Evolutionary conservation across 2,113 vertebrate genomes (phyloP), one percentile per base, ranked within the genome.

Genomic region (Nipponia nippon): DNA sequence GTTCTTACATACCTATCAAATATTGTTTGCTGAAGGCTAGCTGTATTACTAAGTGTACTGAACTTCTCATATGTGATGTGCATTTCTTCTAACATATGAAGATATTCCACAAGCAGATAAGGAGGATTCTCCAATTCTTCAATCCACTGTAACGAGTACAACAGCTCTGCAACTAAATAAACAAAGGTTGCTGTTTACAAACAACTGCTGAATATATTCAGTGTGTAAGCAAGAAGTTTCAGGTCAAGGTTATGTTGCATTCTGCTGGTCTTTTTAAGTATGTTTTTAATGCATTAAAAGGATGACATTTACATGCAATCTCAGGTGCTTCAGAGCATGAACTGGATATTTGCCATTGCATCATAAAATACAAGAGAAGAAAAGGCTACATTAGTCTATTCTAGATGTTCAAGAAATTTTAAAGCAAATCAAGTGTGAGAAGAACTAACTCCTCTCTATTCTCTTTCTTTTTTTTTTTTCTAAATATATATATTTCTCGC

Each of bases 71-170:
- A 97, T 1, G 98, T 98, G 71, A 99, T 95, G 26, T 96, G 96
- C 98, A 98, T 98, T 67, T 98, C 98, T 79, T 98, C 97, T 62
- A 99, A 98, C 96, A 99, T 98, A 47, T 83, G 97, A 96, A 97
- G 94, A 95, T 98, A 99, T 22, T 98, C 98, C 30, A 97, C 95
- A 70, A 99, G 97, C 20, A 97, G 49, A 9, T 59, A 2, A 22
- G 98, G 98, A 30, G 97, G 97, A 73, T 96, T 97, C 65, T 98
- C 98, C 40, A 99, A 92, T 96, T 99, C 99, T 94, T 98, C 98
- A 98, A 99, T 99, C 99, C 99, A 99, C 97, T 99, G 99, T 88
- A 99, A 96, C 0, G 99, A 98, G 83, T 99, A 99, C 23, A 99
- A 97, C 58, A 99, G 95, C 75, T 99, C 99, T 97, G 98, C 98